Evolutionary conservation across 2,113 vertebrate genomes (phyloP).

Genomic region (Archilochus colubris): DNA sequence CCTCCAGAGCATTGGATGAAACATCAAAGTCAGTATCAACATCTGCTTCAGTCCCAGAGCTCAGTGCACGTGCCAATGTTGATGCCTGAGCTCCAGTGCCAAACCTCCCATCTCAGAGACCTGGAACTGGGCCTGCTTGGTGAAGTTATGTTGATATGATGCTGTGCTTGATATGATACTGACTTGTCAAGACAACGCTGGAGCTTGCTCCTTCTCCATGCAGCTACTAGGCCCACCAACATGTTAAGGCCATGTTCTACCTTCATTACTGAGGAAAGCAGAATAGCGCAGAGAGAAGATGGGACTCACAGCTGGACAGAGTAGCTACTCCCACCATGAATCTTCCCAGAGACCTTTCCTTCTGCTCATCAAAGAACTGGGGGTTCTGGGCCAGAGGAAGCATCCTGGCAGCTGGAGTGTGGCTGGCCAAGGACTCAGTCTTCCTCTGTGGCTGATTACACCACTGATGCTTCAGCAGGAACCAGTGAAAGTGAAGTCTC

Average conservation of each 20-base stretch:
- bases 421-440: neutral
- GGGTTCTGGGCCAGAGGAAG: neutral
- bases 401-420: neutral
- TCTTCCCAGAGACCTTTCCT: neutral
- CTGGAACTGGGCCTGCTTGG: neutral
- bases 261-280: neutral
- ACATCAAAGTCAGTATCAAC: conserved; percentile 60
- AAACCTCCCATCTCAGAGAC: neutral
- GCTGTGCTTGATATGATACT: conserved; percentile 1
- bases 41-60: neutral
- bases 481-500: conserved; percentile 14
- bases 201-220: neutral
- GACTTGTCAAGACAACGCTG: conserved; percentile 40
- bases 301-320: neutral
- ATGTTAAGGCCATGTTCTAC: neutral
- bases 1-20: conserved; percentile 37
- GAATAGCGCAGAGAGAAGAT: neutral
- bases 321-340: neutral
- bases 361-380: neutral
- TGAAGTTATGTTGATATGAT: conserved; percentile 1
- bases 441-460: neutral
- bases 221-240: neutral
- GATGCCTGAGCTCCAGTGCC: conserved; percentile 3
- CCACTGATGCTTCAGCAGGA: neutral
- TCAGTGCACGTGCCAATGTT: neutral